These are phyloP conservation scores for Triplophysa bombifrons DNA, from an alignment of 2,797 vertebrate genomes.

Conservation along the genomic window DNA sequence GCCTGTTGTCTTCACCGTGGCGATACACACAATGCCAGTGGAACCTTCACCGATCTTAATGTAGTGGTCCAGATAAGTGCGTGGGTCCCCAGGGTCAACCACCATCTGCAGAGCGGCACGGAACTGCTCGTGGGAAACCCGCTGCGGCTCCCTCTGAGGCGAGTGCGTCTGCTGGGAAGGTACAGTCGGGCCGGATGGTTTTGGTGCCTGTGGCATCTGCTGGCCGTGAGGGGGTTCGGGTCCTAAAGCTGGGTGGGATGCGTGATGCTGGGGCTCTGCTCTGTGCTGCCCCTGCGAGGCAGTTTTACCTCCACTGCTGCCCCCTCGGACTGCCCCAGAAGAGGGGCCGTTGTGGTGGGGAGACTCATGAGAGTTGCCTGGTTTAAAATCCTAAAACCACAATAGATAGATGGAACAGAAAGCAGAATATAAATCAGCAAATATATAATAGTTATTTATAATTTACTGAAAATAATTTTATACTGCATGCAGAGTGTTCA, in stretches of 20 bases:
- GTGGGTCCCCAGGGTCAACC: slow-evolving; percentile 92
- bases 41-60: slow-evolving; percentile 97
- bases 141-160: slow-evolving; percentile 87
- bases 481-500: no score
- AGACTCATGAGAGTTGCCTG: slow-evolving; percentile 69
- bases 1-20: slow-evolving; percentile 86
- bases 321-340: slow-evolving; percentile 46
- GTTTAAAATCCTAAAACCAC: slow-evolving; percentile 62
- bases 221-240: slow-evolving; percentile 63
- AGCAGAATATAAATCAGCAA: not conserved
- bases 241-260: slow-evolving; percentile 74
- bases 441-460: not conserved
- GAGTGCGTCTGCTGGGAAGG: slow-evolving; percentile 78
- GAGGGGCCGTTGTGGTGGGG: slow-evolving; percentile 81
- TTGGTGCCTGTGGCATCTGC: slow-evolving; percentile 62
- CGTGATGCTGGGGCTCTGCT: slow-evolving; percentile 68
- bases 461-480: no score
- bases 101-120: slow-evolving; percentile 93
- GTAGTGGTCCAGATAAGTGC: slow-evolving; percentile 91
- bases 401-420: not conserved
- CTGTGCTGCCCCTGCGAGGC: slow-evolving; percentile 61
- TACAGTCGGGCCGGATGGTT: slow-evolving; percentile 67
- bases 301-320: slow-evolving; percentile 62
- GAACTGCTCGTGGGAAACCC: slow-evolving; percentile 97
- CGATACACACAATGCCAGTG: slow-evolving; percentile 92